Base-by-base conservation (phyloP, 2,113 vertebrate species). In the Coregonus clupeaformis region DNA sequence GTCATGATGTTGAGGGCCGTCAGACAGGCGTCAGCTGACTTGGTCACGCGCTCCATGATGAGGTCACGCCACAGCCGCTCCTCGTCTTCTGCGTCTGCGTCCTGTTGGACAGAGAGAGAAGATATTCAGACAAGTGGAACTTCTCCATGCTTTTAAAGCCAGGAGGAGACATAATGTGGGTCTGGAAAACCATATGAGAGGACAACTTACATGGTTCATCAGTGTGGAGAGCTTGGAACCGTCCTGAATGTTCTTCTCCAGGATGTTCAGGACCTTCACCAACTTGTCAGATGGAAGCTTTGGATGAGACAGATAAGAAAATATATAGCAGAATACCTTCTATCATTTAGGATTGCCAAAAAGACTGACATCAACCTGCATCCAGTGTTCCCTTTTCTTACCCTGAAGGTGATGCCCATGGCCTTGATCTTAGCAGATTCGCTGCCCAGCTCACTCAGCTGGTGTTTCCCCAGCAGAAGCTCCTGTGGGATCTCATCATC, bases 371-470 rank as follows among this genome's bases (percentile, higher is more conserved):
- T 59, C 27, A 32, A 16, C 4, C 27, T 36, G 27, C 6, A 25
- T 16, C 63, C 63, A 65, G 30, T 20, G 65, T 36, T 30, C 6
- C 29, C 29, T 14, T n/a, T 68, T 16, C 67, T 68, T 94, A 99
- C 97, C 95, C 95, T 96, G 91, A 95, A 93, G 81, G 96, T 96
- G 92, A 99, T 97, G 80, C 95, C 95, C 98, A 99, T 99, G 82
- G 97, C 97, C 91, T 99, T 99, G 84, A 99, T 98, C 93, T 99
- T 99, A 81, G 97, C 97, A 22, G 98, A 98, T 93, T 99, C 98
- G 66, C 98, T 99, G 86, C 96, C 95, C 73, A 99, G 85, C 83
- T 99, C 98, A 79, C 87, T 96, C 77, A 99, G 93, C 84, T 99
- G 97, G 91, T 99, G 97, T 82, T 99, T 99, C 75, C 97, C 97